phyloP scores from a whole-genome alignment of 2,797 vertebrate genomes.

The Synanceia verrucosa region DNA sequence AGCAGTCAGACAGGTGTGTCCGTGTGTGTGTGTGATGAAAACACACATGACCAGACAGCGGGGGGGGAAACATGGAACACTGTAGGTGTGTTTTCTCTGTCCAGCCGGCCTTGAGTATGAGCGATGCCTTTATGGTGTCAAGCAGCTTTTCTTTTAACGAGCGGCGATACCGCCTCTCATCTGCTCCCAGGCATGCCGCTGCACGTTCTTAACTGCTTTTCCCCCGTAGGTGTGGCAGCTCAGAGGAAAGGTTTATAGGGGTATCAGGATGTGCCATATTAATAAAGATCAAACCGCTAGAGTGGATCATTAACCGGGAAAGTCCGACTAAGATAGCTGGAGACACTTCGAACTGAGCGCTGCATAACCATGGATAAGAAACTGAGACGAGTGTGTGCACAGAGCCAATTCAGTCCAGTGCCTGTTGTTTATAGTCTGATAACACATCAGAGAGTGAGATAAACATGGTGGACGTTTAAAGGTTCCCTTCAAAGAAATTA shows the following conservation, averaged over 20 bases:
- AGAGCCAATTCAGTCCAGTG: constrained; percentile 38
- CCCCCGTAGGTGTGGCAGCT: constrained; percentile 62
- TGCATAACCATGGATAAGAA: constrained; percentile 46
- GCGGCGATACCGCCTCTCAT: constrained; percentile 61
- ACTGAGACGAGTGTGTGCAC: constrained; percentile 27
- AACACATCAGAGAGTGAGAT: constrained; percentile 25
- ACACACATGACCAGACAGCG: constrained; percentile 19
- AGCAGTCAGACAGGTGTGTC: constrained; percentile 50
- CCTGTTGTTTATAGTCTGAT: constrained; percentile 55
- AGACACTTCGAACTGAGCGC: constrained; percentile 35
- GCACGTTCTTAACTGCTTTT: constrained; percentile 63
- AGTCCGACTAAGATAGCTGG: constrained; percentile 64
- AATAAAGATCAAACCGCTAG: constrained; percentile 80
- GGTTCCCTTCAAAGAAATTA: constrained; percentile 10
- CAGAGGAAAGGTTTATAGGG: constrained; percentile 62
- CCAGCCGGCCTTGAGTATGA: constrained; percentile 64
- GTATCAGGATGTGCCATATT: constrained; percentile 70
- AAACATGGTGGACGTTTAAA: constrained; percentile 35
- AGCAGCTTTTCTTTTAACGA: constrained; percentile 56
- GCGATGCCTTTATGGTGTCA: constrained; percentile 61
- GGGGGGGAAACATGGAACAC: constrained; percentile 42
- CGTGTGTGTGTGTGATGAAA: constrained; percentile 28
- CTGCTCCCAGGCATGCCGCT: constrained; percentile 58
- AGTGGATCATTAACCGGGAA: constrained; percentile 84
- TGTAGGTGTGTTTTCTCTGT: constrained; percentile 27